Evolutionary conservation across 2,888 invertebrate genomes (phyloP).

Genomic region (Orthonychiurus folsomi): DNA sequence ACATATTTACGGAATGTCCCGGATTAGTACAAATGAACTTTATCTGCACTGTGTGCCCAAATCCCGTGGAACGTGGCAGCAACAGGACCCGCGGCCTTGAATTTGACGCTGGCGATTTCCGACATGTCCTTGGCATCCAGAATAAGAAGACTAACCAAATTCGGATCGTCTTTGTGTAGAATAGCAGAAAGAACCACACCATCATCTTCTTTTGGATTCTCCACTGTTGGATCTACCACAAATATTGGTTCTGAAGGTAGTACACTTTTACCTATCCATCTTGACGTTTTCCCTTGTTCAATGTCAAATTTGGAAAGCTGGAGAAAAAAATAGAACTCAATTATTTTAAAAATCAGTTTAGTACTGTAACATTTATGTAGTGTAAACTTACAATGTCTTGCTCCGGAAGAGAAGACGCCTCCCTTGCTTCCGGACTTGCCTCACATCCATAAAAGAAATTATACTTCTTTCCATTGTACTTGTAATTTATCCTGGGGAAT

Average conservation of each 20-base stretch:
- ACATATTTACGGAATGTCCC: too few relatives aligned
- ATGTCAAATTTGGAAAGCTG: constrained; percentile 46
- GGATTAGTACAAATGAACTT: constrained; percentile 15
- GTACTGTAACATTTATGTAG: too few relatives aligned
- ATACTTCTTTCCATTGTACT: constrained; percentile 46
- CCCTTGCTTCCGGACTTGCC: not conserved
- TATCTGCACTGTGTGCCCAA: constrained; percentile 24
- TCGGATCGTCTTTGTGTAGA: constrained; percentile 38
- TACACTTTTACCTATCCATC: constrained; percentile 43
- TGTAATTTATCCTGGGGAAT: constrained; percentile 48
- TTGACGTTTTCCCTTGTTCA: constrained; percentile 40
- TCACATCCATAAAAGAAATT: constrained; percentile 46
- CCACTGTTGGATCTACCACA: constrained; percentile 44
- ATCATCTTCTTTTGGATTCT: constrained; percentile 46
- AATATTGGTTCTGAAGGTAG: constrained; percentile 46
- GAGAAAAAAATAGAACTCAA: constrained; percentile 15
- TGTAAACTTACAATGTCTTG: not conserved
- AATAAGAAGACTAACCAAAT: constrained; percentile 41
- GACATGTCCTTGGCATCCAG: constrained; percentile 44
- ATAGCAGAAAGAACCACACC: constrained; percentile 43
- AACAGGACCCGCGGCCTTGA: constrained; percentile 31
- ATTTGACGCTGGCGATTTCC: constrained; percentile 43
- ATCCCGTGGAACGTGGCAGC: constrained; percentile 33
- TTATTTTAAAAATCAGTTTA: too few relatives aligned
- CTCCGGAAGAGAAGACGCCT: not conserved